Conservation (phyloP, 2,888 invertebrate genomes). For the Eilema sororculum region DNA sequence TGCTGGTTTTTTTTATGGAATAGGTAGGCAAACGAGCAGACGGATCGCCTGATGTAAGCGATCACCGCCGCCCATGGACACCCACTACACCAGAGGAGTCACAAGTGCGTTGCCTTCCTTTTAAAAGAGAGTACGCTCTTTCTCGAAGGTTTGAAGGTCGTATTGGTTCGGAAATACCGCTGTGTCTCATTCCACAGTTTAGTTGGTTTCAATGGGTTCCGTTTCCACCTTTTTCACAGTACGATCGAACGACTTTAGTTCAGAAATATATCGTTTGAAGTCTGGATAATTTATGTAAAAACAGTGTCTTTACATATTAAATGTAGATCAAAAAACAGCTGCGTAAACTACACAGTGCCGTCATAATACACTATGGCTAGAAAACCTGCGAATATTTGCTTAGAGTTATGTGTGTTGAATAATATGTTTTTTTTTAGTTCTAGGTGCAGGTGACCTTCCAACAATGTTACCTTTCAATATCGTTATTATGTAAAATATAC, state of each 20-base stretch:
- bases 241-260: too few relatives aligned
- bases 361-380: constrained; percentile 30
- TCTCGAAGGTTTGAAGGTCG: too few relatives aligned
- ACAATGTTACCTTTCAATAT: neutral
- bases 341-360: constrained; percentile 34
- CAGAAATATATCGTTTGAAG: neutral
- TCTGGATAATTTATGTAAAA: neutral
- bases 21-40: too few relatives aligned
- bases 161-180: too few relatives aligned
- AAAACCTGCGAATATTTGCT: constrained; percentile 18
- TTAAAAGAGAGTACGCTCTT: too few relatives aligned
- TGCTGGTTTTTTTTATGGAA: too few relatives aligned
- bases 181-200: too few relatives aligned
- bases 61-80: too few relatives aligned
- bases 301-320: neutral
- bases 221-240: neutral
- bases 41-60: too few relatives aligned
- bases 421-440: neutral
- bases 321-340: constrained; percentile 29
- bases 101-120: too few relatives aligned
- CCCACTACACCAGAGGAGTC: too few relatives aligned
- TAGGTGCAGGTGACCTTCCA: neutral
- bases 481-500: neutral
- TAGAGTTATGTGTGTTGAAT: neutral
- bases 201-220: too few relatives aligned